Conservation (phyloP, 2,888 invertebrate genomes). For the Teinopalpus imperialis region DNA sequence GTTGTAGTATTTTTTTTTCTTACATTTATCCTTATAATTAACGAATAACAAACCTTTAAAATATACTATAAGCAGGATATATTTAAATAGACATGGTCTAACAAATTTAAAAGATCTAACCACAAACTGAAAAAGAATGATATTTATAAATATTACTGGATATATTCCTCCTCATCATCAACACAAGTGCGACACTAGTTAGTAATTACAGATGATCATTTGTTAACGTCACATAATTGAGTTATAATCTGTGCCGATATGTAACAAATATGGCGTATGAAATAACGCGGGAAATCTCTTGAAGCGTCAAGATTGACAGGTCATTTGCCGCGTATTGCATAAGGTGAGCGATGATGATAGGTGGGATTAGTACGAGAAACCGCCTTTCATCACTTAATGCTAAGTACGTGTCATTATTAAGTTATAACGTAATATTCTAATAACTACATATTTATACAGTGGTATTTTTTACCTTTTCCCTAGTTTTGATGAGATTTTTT, state of each 20-base stretch:
- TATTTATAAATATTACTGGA: no score
- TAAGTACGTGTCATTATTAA: slow-evolving; percentile 17
- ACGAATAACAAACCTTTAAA: no score
- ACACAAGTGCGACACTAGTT: slow-evolving; percentile 1
- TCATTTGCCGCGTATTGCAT: slow-evolving; percentile 25
- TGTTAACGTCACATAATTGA: slow-evolving; percentile 23
- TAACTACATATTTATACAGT: not conserved
- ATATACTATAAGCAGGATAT: no score
- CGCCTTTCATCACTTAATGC: slow-evolving; percentile 12
- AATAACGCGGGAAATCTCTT: slow-evolving; percentile 24
- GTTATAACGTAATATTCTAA: slow-evolving; percentile 3
- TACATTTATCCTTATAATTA: no score
- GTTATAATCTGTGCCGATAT: slow-evolving; percentile 23
- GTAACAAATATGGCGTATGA: slow-evolving; percentile 13
- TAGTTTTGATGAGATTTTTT: not conserved
- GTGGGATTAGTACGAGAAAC: slow-evolving; percentile 17
- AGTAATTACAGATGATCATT: slow-evolving; percentile 17
- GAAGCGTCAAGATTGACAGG: slow-evolving; percentile 22
- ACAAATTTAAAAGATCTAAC: no score
- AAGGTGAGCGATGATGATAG: slow-evolving; percentile 17
- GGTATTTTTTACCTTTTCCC: not conserved
- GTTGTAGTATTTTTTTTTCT: no score
- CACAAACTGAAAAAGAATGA: no score
- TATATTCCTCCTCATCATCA: no score
- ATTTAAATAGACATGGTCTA: no score